These are phyloP conservation scores for Arbacia lixula DNA, from an alignment of 53 echinoderm and acorn worm genomes.

Conservation along the genomic window DNA sequence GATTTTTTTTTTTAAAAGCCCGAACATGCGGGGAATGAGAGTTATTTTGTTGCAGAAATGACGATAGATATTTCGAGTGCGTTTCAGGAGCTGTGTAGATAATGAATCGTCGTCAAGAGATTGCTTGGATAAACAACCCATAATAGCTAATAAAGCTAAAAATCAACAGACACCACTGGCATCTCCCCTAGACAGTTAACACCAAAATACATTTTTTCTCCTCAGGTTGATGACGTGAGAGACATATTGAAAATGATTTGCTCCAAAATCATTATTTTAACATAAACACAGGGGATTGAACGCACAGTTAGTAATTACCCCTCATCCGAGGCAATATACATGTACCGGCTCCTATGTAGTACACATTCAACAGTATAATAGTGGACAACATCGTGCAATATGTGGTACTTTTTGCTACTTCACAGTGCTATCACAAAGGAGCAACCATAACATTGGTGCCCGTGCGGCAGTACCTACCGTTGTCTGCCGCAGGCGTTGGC, in stretches of 20 bases:
- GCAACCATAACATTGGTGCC: not conserved
- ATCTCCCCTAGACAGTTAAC: too few species aligned
- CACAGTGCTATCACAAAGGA: too few species aligned
- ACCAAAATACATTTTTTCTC: not conserved
- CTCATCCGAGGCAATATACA: too few species aligned
- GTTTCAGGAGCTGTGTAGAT: not conserved
- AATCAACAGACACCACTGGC: too few species aligned
- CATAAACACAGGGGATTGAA: not conserved
- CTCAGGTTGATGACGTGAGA: not conserved
- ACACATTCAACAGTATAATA: too few species aligned
- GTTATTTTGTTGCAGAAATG: not conserved
- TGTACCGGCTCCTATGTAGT: too few species aligned
- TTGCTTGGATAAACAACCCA: too few species aligned
- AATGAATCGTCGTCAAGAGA: too few species aligned
- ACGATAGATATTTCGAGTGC: not conserved
- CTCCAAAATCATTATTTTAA: not conserved
- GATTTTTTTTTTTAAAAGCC: not conserved
- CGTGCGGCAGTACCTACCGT: not conserved
- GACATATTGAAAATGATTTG: not conserved
- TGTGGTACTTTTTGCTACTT: too few species aligned
- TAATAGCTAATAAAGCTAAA: too few species aligned
- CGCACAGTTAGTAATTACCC: not conserved
- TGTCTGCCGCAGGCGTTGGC: slow-evolving; percentile 3
- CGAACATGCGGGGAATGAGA: not conserved
- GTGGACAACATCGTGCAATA: too few species aligned